phyloP scores from a whole-genome alignment of 2,113 vertebrate genomes.

The Monopterus albus region DNA sequence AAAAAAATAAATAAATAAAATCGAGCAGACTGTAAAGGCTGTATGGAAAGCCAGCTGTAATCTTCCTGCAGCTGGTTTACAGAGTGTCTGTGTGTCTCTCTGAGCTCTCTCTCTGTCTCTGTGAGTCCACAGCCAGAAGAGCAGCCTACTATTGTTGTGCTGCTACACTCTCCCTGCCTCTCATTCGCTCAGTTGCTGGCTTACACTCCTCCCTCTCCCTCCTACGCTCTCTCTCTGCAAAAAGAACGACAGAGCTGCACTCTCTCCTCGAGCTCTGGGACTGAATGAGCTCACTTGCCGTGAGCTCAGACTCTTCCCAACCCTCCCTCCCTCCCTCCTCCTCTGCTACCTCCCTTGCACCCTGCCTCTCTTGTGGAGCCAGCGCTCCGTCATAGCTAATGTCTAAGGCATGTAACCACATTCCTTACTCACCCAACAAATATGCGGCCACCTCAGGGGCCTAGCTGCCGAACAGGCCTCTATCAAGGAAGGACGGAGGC shows the following conservation, averaged over 20 bases:
- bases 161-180: conserved; percentile 67
- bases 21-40: conserved; percentile 23
- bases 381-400: conserved; percentile 87
- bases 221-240: conserved; percentile 57
- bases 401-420: conserved; percentile 88
- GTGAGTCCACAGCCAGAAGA: conserved; percentile 78
- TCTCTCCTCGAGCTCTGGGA: conserved; percentile 69
- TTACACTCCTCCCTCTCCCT: conserved; percentile 69
- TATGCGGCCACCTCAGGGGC: conserved; percentile 86
- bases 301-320: conserved; percentile 71
- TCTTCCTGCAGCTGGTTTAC: conserved; percentile 66
- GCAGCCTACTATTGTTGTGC: conserved; percentile 85
- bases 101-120: conserved; percentile 69
- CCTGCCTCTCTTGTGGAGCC: conserved; percentile 76
- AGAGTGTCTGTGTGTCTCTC: conserved; percentile 59
- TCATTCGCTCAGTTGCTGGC: conserved; percentile 70
- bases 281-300: conserved; percentile 85
- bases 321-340: conserved; percentile 26
- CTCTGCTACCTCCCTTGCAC: conserved; percentile 53
- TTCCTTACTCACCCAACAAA: conserved; percentile 94
- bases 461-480: conserved; percentile 63
- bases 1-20: conserved; percentile 37
- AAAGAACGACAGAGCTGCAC: conserved; percentile 75
- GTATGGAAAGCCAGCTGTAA: conserved; percentile 57
- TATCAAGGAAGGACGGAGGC: conserved; percentile 47